Percentiles rank a stretch among this genome's conserved stretches.
Evolutionary conservation across 2,113 vertebrate genomes (phyloP).

Genomic region (Tupaia tana): DNA sequence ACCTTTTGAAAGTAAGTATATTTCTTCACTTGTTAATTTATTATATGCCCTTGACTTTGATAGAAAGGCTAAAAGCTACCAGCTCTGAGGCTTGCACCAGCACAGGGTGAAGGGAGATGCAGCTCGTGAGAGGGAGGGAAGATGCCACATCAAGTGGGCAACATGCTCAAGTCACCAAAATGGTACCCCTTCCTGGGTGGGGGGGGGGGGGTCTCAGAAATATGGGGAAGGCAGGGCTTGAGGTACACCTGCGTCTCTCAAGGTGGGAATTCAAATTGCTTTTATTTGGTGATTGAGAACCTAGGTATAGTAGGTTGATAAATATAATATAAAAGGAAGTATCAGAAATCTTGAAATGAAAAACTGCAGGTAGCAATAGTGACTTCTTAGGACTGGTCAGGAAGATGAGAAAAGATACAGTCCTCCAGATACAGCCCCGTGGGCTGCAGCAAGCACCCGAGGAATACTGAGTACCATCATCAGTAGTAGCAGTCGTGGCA

Average conservation of each 20-base stretch:
- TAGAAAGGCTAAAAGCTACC: not conserved
- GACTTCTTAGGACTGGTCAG: not conserved
- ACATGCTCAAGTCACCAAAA: fast-evolving
- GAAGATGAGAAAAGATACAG: not conserved
- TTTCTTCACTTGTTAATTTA: constrained; percentile 56
- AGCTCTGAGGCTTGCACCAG: not conserved
- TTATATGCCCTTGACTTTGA: constrained; percentile 55
- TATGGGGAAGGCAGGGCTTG: fast-evolving
- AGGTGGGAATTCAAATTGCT: not conserved
- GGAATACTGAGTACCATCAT: not conserved
- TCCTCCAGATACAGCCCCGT: not conserved
- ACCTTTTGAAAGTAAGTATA: constrained; percentile 73
- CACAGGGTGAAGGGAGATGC: not conserved
- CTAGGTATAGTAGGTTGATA: not conserved
- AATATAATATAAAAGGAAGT: not conserved
- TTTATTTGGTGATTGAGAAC: not conserved
- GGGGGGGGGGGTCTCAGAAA: not conserved
- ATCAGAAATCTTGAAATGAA: not conserved
- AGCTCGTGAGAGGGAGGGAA: fast-evolving
- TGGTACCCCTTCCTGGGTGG: fast-evolving
- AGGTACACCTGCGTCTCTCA: not conserved
- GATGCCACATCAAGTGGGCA: not conserved
- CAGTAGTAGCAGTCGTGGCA: too few species aligned
- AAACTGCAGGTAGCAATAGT: not conserved
- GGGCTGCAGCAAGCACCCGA: not conserved